Percentiles rank a stretch among this genome's conserved stretches.
phyloP scores from a whole-genome alignment of 2,113 vertebrate genomes.

The Tenebrosternarchus preto region DNA sequence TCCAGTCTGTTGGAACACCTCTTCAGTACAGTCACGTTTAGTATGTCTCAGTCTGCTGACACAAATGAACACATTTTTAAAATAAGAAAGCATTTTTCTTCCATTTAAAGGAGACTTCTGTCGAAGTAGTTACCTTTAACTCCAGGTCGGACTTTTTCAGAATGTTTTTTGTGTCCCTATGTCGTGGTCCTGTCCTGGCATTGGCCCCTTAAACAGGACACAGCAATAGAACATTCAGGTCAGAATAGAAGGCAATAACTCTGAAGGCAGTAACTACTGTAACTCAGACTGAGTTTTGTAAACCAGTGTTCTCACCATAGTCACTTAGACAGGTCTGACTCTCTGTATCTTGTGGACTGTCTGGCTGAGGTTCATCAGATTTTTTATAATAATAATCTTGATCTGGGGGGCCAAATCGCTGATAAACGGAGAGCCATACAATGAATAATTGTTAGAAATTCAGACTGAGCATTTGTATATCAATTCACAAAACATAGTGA shows the following conservation, averaged over 20 bases:
- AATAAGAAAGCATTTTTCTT: background rate
- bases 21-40: background rate
- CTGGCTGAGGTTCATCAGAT: conserved; percentile 69
- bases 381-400: conserved; percentile 78
- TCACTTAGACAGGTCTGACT: background rate
- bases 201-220: conserved; percentile 22
- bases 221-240: background rate
- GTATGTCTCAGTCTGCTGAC: conserved; percentile 5
- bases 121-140: conserved; percentile 47
- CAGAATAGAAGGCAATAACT: background rate
- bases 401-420: conserved; percentile 77
- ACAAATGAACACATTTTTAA: conserved; percentile 1
- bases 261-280: background rate
- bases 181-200: conserved; percentile 39
- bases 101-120: background rate
- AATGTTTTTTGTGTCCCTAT: conserved; percentile 41
- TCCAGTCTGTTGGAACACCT: background rate
- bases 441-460: too few relatives aligned
- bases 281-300: background rate
- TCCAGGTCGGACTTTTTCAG: conserved; percentile 56
- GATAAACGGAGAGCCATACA: background rate
- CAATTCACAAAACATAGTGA: too few relatives aligned
- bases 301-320: background rate
- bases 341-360: conserved; percentile 57
- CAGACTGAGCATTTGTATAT: too few relatives aligned